Conservation (phyloP, 2,888 invertebrate genomes). For the Icerya purchasi region DNA sequence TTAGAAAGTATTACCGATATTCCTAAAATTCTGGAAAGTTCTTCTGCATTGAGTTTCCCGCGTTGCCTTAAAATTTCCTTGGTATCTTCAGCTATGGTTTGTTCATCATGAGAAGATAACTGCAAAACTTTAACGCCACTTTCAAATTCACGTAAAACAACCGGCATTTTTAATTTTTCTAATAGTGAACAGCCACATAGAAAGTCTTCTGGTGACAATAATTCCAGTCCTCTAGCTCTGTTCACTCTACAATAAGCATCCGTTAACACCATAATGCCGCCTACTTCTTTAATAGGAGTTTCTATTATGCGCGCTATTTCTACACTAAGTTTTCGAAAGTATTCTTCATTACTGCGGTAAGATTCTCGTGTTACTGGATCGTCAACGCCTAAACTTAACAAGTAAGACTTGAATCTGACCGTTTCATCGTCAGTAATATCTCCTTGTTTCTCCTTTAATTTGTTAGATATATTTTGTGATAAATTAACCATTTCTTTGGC, state of each 20-base stretch:
- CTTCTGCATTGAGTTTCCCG: slow-evolving; percentile 59
- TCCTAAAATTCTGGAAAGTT: slow-evolving; percentile 59
- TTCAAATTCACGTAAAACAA: slow-evolving; percentile 63
- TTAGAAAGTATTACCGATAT: slow-evolving; percentile 76
- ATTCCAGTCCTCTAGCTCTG: slow-evolving; percentile 82
- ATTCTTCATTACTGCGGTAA: slow-evolving; percentile 25
- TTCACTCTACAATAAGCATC: slow-evolving; percentile 96
- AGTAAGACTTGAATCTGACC: slow-evolving; percentile 79
- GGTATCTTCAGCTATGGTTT: slow-evolving; percentile 45
- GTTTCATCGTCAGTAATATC: slow-evolving; percentile 96
- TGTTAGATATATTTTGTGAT: slow-evolving; percentile 74
- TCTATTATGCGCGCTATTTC: slow-evolving; percentile 66
- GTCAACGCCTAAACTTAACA: slow-evolving; percentile 89
- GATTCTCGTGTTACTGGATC: slow-evolving; percentile 91
- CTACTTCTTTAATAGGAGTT: slow-evolving; percentile 62
- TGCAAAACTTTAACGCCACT: slow-evolving; percentile 93
- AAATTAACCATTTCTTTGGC: slow-evolving; percentile 93
- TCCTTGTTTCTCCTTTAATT: slow-evolving; percentile 82
- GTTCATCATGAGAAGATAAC: slow-evolving; percentile 49
- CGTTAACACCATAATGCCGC: slow-evolving; percentile 89
- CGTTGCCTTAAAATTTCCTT: slow-evolving; percentile 22
- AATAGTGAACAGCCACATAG: slow-evolving; percentile 64
- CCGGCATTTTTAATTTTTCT: slow-evolving; percentile 38
- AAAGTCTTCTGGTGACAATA: slow-evolving; percentile 91
- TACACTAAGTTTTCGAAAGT: slow-evolving; percentile 37